Evolutionary conservation across 2,797 vertebrate species (phyloP).

Genomic region (Falco concolor): DNA sequence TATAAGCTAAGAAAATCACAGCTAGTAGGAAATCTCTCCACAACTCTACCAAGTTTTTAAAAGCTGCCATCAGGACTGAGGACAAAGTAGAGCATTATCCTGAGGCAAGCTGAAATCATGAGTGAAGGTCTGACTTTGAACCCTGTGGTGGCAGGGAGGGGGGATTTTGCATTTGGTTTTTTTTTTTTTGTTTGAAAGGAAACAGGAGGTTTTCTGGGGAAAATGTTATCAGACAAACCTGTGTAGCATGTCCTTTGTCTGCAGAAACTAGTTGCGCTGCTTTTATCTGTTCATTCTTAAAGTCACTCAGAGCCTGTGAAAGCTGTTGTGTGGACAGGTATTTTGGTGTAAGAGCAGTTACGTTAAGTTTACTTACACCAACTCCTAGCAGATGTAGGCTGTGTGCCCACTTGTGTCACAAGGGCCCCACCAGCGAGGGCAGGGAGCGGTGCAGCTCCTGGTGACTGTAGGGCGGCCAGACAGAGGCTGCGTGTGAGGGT

Average conservation of each 20-base stretch:
- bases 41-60: neutral
- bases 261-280: neutral
- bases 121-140: neutral
- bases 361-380: neutral
- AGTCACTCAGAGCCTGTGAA: neutral
- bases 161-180: neutral
- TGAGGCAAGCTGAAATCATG: neutral
- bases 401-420: neutral
- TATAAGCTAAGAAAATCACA: neutral
- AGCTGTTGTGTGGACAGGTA: neutral
- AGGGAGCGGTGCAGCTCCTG: neutral
- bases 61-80: neutral
- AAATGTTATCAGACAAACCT: neutral
- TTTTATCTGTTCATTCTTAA: neutral
- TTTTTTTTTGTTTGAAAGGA: neutral
- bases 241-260: neutral
- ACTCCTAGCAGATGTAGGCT: neutral
- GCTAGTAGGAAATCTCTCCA: neutral
- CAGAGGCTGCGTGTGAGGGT: neutral
- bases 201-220: neutral
- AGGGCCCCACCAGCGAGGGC: rapidly evolving
- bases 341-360: neutral
- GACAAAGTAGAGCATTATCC: neutral
- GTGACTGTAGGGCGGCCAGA: neutral
- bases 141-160: neutral